These are phyloP conservation scores for Cylindroiulus punctatus DNA, from an alignment of 2,888 invertebrate genomes.

Conservation along the genomic window DNA sequence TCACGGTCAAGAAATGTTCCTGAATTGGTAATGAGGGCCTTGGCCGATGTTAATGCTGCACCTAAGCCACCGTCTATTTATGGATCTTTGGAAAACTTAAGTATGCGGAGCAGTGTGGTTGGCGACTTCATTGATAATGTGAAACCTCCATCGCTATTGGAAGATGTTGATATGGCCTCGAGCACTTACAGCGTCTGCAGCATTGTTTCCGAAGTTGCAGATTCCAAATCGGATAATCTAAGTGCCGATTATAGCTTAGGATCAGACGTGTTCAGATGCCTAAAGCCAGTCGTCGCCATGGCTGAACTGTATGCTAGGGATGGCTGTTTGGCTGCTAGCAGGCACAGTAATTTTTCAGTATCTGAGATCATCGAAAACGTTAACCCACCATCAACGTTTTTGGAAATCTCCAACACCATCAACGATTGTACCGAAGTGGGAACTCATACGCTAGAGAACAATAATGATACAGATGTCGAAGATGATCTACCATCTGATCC, in stretches of 20 bases:
- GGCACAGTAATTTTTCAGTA: conserved; percentile 63
- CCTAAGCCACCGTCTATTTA: conserved; percentile 52
- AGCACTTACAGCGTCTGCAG: conserved; percentile 87
- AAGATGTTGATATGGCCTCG: conserved; percentile 77
- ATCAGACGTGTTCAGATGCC: conserved; percentile 70
- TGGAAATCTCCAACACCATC: conserved; percentile 72
- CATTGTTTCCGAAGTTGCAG: conserved; percentile 81
- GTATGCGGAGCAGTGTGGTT: conserved; percentile 56
- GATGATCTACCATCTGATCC: conserved; percentile 62
- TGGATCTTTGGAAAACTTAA: conserved; percentile 55
- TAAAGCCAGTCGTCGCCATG: conserved; percentile 61
- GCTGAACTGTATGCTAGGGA: conserved; percentile 61
- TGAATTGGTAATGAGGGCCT: conserved; percentile 59
- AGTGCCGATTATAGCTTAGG: conserved; percentile 59
- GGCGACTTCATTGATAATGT: conserved; percentile 74
- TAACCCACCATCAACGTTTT: conserved; percentile 78
- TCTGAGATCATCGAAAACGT: conserved; percentile 74
- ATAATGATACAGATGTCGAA: conserved; percentile 68
- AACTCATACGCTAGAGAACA: conserved; percentile 71
- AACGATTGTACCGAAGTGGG: conserved; percentile 68
- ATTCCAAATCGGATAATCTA: conserved; percentile 58
- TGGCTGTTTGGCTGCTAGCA: conserved; percentile 66
- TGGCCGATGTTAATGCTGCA: conserved; percentile 54
- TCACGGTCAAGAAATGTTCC: conserved; percentile 59
- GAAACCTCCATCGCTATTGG: conserved; percentile 85